Evolutionary conservation across 2,888 invertebrate genomes (phyloP).

Genomic region (Phania funesta): DNA sequence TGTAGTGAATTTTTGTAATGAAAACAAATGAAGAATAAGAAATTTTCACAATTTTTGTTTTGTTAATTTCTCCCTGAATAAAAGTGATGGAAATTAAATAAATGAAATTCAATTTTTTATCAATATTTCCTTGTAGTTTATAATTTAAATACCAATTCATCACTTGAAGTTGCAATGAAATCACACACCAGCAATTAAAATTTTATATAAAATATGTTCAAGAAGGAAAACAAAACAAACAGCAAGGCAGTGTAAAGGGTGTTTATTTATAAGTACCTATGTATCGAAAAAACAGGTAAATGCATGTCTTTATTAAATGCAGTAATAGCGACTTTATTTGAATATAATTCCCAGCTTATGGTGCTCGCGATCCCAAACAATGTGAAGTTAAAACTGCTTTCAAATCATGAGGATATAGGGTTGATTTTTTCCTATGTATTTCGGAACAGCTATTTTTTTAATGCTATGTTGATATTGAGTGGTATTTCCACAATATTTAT

Average conservation of each 20-base stretch:
- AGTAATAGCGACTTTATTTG: too few relatives aligned
- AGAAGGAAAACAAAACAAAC: neutral
- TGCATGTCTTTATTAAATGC: too few relatives aligned
- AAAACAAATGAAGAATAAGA: neutral
- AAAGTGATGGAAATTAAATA: slow-evolving; percentile 51
- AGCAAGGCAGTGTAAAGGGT: neutral
- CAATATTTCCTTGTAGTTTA: slow-evolving; percentile 7
- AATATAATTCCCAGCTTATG: too few relatives aligned
- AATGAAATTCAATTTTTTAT: slow-evolving; percentile 4
- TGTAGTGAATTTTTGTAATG: neutral
- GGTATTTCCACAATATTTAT: neutral
- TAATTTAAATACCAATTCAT: slow-evolving; percentile 48
- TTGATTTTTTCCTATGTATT: too few relatives aligned
- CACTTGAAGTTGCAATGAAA: slow-evolving; percentile 44
- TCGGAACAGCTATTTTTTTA: too few relatives aligned
- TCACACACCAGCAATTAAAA: slow-evolving; percentile 51
- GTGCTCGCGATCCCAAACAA: too few relatives aligned
- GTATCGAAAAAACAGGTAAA: too few relatives aligned
- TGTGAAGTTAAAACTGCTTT: too few relatives aligned
- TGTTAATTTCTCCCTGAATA: slow-evolving; percentile 37
- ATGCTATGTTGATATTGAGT: too few relatives aligned
- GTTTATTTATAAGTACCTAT: neutral
- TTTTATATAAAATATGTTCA: slow-evolving; percentile 45
- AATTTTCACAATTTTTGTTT: slow-evolving; percentile 29
- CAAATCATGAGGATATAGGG: too few relatives aligned